A percentile compares a stretch with the other conserved stretches of the same genome.
These are phyloP conservation scores for Engraulis encrasicolus DNA, from an alignment of 2,113 vertebrate genomes.

Conservation along the genomic window DNA sequence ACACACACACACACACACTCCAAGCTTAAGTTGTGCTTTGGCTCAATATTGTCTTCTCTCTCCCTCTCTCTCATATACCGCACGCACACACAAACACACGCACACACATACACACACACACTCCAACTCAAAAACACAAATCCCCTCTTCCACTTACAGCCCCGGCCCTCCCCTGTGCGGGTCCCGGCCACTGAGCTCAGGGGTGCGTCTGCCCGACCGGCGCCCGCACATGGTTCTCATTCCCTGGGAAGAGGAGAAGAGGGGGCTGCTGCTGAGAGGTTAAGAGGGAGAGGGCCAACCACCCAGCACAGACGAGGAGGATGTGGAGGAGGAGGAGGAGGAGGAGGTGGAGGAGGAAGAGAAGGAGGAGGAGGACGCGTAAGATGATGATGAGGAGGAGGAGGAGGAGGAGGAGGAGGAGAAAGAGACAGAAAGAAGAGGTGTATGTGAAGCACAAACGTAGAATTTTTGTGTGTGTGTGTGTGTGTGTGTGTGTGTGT, in stretches of 20 bases:
- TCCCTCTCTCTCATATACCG: constrained; percentile 2
- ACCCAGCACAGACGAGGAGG: constrained; percentile 29
- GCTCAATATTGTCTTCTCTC: constrained; percentile 49
- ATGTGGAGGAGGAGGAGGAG: constrained; percentile 31
- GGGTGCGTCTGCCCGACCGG: constrained; percentile 52
- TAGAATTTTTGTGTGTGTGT: too few species aligned
- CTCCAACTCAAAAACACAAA: not conserved
- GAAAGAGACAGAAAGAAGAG: too few species aligned
- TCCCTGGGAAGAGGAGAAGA: constrained; percentile 63
- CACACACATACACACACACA: constrained; percentile 20
- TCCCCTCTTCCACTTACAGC: constrained; percentile 17
- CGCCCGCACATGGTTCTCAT: constrained; percentile 60
- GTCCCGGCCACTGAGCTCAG: constrained; percentile 55
- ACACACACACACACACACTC: too few species aligned
- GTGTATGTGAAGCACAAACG: too few species aligned
- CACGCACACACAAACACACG: constrained; percentile 31
- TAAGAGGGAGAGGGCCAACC: constrained; percentile 44
- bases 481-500: too few species aligned
- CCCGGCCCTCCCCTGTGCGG: constrained; percentile 27
- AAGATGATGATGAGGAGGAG: too few species aligned
- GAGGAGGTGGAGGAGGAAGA: not conserved
- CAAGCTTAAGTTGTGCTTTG: constrained; percentile 55
- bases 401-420: too few species aligned
- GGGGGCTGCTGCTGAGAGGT: constrained; percentile 71
- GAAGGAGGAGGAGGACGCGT: not conserved